Base-by-base conservation (phyloP, 2,888 invertebrate genomes). In the Protophormia terraenovae region DNA sequence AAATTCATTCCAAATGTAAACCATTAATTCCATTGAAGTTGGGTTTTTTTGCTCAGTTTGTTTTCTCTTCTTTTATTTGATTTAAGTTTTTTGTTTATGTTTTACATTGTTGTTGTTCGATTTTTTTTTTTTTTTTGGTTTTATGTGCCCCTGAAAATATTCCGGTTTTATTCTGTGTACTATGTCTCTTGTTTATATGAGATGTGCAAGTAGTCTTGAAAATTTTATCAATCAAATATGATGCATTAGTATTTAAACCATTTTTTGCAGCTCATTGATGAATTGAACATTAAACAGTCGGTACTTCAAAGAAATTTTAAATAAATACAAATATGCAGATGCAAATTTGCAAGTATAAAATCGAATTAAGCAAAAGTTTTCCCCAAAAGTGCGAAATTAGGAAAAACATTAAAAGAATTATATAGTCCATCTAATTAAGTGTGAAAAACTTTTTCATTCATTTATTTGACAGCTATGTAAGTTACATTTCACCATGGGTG, bases 71-170 rank as follows among this genome's bases (percentile, higher is more conserved):
- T 66, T 86, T 69, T 67, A 83, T 85, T 88, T 86, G 38, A 38
- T 77, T 76, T 66, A 76, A 69, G 80, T 85, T 83, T 71, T 86
- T 81, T 85, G 82, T 87, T 88, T 89, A 87, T 69, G 55, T 24
- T 72, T 45, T 14, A 6, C 6, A 10, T 50, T 50, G 45, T 50
- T 50, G 22, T 22, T 64, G 10, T 41, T 64, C n/a, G n/a, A n/a
- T n/a, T n/a, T n/a, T 14, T 35, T 22, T 62, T 38, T 8, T 47
- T 19, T 19, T 64, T 77, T 69, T 29, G 14, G 12, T 35, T 45
- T 67, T 12, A 16, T 64, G 8, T 91, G 90, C 88, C 90, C 90
- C 88, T 90, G 91, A 91, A 90, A 89, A 89, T 73, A 88, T 88
- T 90, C 90, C 88, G 90, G 91, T 90, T 90, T 89, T 77, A 62